These are phyloP conservation scores for Philotrypesis tridentata DNA, from an alignment of 1,140 invertebrate species.

Conservation along the genomic window DNA sequence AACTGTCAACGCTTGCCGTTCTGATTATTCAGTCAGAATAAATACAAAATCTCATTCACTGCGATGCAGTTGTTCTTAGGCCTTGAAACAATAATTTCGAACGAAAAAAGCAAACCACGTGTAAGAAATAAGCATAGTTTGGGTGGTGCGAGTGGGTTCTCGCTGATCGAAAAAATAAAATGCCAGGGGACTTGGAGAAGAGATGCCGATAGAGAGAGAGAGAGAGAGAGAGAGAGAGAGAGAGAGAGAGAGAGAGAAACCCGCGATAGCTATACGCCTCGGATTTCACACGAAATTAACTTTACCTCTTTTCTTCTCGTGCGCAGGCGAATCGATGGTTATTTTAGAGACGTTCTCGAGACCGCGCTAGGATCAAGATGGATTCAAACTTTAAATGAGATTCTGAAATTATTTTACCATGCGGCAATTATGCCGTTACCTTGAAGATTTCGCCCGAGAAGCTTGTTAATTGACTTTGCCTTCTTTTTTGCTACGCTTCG, in stretches of 20 bases:
- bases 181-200: not conserved
- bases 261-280: slow-evolving; percentile 47
- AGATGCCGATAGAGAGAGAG: not conserved
- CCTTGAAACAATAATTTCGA: too few species aligned
- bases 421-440: not conserved
- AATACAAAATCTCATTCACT: too few species aligned
- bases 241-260: not conserved
- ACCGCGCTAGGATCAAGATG: not conserved
- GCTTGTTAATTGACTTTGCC: not conserved
- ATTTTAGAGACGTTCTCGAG: slow-evolving; percentile 2
- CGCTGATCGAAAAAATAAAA: not conserved
- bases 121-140: not conserved
- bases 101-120: not conserved
- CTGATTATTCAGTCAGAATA: too few species aligned
- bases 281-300: slow-evolving; percentile 70
- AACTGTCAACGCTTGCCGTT: too few species aligned
- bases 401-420: not conserved
- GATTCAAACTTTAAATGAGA: slow-evolving; percentile 29
- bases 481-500: not conserved
- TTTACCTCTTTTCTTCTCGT: slow-evolving; percentile 41
- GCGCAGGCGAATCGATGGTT: not conserved
- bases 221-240: not conserved
- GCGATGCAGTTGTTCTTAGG: too few species aligned
- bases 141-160: not conserved
- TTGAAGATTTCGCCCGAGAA: not conserved